Evolutionary conservation across 2,797 vertebrate species (phyloP).

Genomic region (Myripristis jacobus): DNA sequence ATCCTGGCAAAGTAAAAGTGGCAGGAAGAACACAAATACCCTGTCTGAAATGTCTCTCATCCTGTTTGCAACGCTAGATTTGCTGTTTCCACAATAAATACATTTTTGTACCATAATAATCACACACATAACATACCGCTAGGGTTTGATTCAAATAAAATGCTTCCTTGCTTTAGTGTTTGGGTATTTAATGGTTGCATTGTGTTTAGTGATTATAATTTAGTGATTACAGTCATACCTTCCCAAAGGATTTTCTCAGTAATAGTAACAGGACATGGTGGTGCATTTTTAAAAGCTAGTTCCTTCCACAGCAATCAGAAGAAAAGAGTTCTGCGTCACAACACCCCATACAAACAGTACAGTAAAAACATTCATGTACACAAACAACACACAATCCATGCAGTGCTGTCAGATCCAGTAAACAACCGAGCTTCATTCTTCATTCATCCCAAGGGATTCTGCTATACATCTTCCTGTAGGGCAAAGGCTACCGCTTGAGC

Average conservation of each 20-base stretch:
- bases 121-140: background rate
- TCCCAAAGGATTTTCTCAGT: constrained; percentile 18
- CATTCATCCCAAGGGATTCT: constrained; percentile 30
- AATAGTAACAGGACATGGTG: constrained; percentile 38
- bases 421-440: constrained; percentile 32
- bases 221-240: constrained; percentile 18
- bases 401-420: constrained; percentile 58
- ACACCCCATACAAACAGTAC: constrained; percentile 44
- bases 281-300: constrained; percentile 50
- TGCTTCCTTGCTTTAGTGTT: constrained; percentile 9
- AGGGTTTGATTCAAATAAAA: constrained; percentile 20
- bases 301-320: constrained; percentile 54
- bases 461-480: constrained; percentile 51
- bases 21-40: constrained; percentile 45
- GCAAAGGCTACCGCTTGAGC: constrained; percentile 46
- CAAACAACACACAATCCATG: constrained; percentile 69
- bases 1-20: constrained; percentile 27
- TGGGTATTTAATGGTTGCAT: background rate
- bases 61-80: constrained; percentile 32
- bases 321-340: constrained; percentile 31
- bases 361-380: constrained; percentile 60
- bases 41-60: constrained; percentile 44
- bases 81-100: constrained; percentile 21
- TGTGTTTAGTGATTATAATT: constrained; percentile 11
- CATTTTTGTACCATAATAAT: constrained; percentile 1